A percentile compares a stretch with the other conserved stretches of the same genome.
Evolutionary conservation across 2,888 invertebrate species (phyloP).

Genomic region (Lymantria dispar): DNA sequence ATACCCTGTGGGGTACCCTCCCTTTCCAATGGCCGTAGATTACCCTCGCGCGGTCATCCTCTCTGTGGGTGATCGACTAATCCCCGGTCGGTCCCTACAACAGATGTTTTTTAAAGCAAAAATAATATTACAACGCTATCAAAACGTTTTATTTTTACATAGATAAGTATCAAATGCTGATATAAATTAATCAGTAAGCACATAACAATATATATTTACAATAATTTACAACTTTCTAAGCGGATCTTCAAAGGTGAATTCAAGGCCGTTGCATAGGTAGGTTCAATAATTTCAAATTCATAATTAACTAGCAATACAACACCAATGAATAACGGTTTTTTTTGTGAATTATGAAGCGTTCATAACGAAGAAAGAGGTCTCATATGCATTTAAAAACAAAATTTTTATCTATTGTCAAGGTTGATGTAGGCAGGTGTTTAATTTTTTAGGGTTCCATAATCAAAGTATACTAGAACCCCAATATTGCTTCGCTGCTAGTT

Average conservation of each 20-base stretch:
- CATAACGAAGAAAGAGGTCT: conserved; percentile 3
- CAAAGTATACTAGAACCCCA: too few relatives aligned
- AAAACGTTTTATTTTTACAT: conserved; percentile 2
- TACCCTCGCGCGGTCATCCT: too few relatives aligned
- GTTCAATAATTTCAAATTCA: conserved; percentile 35
- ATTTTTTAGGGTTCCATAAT: background rate
- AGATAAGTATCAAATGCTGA: background rate
- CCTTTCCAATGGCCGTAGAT: too few relatives aligned
- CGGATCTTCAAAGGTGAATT: conserved; percentile 24
- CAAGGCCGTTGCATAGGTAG: conserved; percentile 37
- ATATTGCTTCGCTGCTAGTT: too few relatives aligned
- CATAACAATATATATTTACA: conserved; percentile 19
- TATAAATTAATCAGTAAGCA: conserved; percentile 9
- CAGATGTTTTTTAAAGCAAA: too few relatives aligned
- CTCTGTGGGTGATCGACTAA: too few relatives aligned
- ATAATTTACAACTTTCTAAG: conserved; percentile 24
- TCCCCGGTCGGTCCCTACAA: too few relatives aligned
- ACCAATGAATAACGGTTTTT: conserved; percentile 26
- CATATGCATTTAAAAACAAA: conserved; percentile 2
- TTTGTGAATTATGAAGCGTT: conserved; percentile 17
- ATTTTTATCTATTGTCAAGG: conserved; percentile 8
- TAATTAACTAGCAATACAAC: conserved; percentile 22
- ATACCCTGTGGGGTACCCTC: too few relatives aligned
- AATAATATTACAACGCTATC: background rate
- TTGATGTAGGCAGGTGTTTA: conserved; percentile 6